Evolutionary conservation across 1,140 invertebrate genomes (phyloP), one percentile per base, ranked within the genome.

Genomic region (Pissodes strobi): DNA sequence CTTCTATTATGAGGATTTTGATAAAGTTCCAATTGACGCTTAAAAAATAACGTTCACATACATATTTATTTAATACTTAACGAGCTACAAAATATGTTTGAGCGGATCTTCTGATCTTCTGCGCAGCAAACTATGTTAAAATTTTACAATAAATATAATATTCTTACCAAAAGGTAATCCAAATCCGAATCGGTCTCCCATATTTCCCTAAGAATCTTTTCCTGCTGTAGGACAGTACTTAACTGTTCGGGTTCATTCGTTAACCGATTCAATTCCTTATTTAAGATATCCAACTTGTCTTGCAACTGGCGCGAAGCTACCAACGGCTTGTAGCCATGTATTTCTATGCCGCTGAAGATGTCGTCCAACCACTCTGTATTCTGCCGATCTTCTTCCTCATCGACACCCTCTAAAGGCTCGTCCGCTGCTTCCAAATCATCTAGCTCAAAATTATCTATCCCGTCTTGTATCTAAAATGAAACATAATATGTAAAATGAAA

Each of bases 151-250:
- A 15, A 30, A 34, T 22, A 17, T 37, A 46, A 48, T 5, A 27
- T 5, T 27, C 4, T 18, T 5, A 41, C 17, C 38, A 41, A 41
- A 41, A 64, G 12, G 39, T 64, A 64, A n/a, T 57, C 19, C 12
- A 58, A 39, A 18, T 64, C 46, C 5, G 22, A 38, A 30, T 64
- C 62, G 12, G 41, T 51, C 12, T 56, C 46, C 17, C 37, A 64
- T 15, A 64, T 57, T 25, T 57, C 53, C 13, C 13, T 13, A 12
- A 51, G 9, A 12, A 57, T 12, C 9, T 30, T 21, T 38, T 62
- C 37, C 19, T 25, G 15, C 3, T 23, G 23, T 30, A 53, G 17
- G 3, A 53, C 18, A 10, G n/a, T 0, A n/a, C 34, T 10, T 22
- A 46, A 19, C 8, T 13, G 21, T 37, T 48, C 43, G 3, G 22